Percentiles rank a stretch among this genome's conserved stretches.
Evolutionary conservation across 2,797 vertebrate species (phyloP).

Genomic region (Hafferia zeledoni): DNA sequence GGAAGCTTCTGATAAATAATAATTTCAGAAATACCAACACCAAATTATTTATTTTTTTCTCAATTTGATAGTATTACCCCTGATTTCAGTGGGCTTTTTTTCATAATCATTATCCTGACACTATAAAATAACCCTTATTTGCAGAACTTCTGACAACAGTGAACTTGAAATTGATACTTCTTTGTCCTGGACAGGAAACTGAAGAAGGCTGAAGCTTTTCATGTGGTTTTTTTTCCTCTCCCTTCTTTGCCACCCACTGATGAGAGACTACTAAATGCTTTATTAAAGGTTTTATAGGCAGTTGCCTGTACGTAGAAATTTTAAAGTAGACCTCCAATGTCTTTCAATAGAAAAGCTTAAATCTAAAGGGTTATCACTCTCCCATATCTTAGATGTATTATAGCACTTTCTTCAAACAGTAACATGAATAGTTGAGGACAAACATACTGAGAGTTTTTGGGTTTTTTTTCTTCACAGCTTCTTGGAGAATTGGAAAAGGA

Average conservation of each 20-base stretch:
- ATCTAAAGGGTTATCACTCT: neutral
- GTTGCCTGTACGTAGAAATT: neutral
- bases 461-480: constrained; percentile 77
- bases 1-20: neutral
- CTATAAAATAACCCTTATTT: neutral
- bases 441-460: neutral
- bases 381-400: neutral
- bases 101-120: neutral
- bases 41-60: rapidly evolving
- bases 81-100: neutral
- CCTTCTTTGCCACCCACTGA: neutral
- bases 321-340: neutral
- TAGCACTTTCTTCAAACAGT: neutral
- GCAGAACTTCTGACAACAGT: neutral
- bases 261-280: neutral
- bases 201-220: neutral
- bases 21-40: neutral
- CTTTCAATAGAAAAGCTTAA: neutral
- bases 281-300: neutral
- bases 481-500: constrained; percentile 96
- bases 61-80: neutral
- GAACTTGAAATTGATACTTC: neutral
- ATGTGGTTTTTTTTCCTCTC: neutral
- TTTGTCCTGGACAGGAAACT: neutral
- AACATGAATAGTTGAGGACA: neutral